Evolutionary conservation across 2,797 vertebrate genomes (phyloP), one percentile per base, ranked within the genome.

Genomic region (Megaceryle alcyon): DNA sequence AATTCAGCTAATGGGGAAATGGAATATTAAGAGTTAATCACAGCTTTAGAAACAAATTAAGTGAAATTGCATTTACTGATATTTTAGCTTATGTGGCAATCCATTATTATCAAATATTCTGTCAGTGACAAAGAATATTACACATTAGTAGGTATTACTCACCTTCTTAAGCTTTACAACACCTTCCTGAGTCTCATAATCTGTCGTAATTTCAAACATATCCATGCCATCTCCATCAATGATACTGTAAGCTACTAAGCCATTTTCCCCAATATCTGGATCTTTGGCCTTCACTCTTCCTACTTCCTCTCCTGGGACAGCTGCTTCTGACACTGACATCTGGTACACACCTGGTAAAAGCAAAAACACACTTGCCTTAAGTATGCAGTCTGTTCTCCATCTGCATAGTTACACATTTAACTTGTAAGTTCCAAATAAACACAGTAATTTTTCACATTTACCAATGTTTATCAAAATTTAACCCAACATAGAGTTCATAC

Each of bases 121-220:
- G 14, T 46, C 82, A 96, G 70, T 53, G 91, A 43, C 57, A 39
- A 89, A 84, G 72, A 78, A 54, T 29, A 57, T 10, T 25, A 77
- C 71, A 85, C 66, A 92, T 72, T 12, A 59, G 37, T 20, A 39
- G 48, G 69, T 31, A 94, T 57, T 80, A 88, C 97, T 97, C 95
- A 99, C 99, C 99, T 99, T 99, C 97, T 98, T 99, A 73, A 99
- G 98, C 92, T 99, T 99, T 82, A 99, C 98, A 61, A 99, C 98
- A 1, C 99, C 99, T 96, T 99, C 99, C 88, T 99, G 99, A 82
- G 99, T 99, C 97, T 99, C 98, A 0, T 99, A 99, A 97, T 99
- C 99, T 0, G 99, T 99, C 72, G 97, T 98, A 94, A 99, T 98
- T 88, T 99, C 99, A 80, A 99, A 99, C 96, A 98, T 72, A 68